Evolutionary conservation across 2,888 invertebrate genomes (phyloP), one percentile per base, ranked within the genome.

Genomic region (Ligdia adustata): DNA sequence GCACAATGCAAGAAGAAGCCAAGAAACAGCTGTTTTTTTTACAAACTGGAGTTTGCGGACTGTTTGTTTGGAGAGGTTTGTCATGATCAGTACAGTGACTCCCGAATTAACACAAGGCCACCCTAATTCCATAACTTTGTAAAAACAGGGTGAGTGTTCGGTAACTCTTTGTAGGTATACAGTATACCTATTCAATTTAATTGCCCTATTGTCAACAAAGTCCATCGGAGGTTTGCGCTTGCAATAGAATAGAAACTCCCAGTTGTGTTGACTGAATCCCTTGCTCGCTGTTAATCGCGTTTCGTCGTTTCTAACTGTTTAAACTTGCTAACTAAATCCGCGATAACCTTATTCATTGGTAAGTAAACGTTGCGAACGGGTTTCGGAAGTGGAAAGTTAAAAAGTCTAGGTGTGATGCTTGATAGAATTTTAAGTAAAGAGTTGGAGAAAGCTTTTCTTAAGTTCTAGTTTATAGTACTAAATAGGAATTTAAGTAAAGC

Each of bases 261-360:
- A 52, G 43, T 49, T 26, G 47, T 52, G 54, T 57, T 54, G 46
- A 51, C 42, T 38, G 46, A 51, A 47, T 54, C 42, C 48, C n/a
- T n/a, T n/a, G n/a, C 41, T 52, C 49, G 37, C 9, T 13, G 47
- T 51, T 55, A 53, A 55, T 56, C 51, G 27, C 41, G 33, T 60
- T 57, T 44, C 39, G 15, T 18, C 47, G 54, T 38, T 22, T 29
- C 33, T 26, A 44, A 52, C 46, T 52, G 40, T 57, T 49, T 55
- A 51, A 57, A 51, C 52, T 52, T 9, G 41, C 35, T 55, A 51
- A 59, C 48, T 41, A 46, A 50, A 57, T 29, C 45, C 27, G 34
- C 33, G 43, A 18, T 46, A 48, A 53, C 29, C 43, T 5, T 49
- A 37, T 58, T 58, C 51, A 51, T 28, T 51, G n/a, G 29, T 40